Base-by-base conservation (phyloP, 1,140 invertebrate genomes). In the Acromyrmex heyeri region DNA sequence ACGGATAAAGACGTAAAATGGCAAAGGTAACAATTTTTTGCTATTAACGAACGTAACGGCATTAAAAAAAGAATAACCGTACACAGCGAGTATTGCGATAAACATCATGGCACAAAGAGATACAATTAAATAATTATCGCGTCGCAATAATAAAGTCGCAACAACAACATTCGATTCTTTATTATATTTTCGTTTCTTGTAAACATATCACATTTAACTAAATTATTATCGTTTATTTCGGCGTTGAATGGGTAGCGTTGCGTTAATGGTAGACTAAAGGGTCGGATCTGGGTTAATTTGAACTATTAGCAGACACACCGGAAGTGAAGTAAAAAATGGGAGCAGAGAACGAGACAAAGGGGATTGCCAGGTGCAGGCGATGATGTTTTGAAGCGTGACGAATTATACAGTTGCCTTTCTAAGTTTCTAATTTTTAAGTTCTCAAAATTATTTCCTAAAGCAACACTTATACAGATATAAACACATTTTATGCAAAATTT, bases 201-300 rank as follows among this genome's bases (percentile, higher is more conserved):
- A 34, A 27, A 69, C 2, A 79, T n/a, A 7, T 1, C 7, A 16
- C 7, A 38, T 48, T 64, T 73, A 81, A 88, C 62, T 61, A 76
- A 91, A 88, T 92, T 92, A 92, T 78, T 79, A 59, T 86, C 65
- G 62, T 90, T 81, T 72, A 48, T 44, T 76, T 76, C 7, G 7
- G 2, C 18, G 69, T 83, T n/a, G n/a, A 81, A 48, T 48, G 14
- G 1, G 12, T 59, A 75, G 50, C 38, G 44, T 50, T 14, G 65
- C 57, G n/a, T 30, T 44, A 72, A 50, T 24, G 24, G 24, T 61
- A 44, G 27, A 75, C 65, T 86, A 65, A 57, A 24, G 77, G 87
- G 83, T 88, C 88, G 85, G 86, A 92, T 89, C 83, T 92, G 78
- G 90, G 88, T 92, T 92, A 92, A 92, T 92, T 91, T 87, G 69